These are phyloP conservation scores for Drosophila repleta DNA, from an alignment of 1,140 invertebrate species.

Conservation along the genomic window DNA sequence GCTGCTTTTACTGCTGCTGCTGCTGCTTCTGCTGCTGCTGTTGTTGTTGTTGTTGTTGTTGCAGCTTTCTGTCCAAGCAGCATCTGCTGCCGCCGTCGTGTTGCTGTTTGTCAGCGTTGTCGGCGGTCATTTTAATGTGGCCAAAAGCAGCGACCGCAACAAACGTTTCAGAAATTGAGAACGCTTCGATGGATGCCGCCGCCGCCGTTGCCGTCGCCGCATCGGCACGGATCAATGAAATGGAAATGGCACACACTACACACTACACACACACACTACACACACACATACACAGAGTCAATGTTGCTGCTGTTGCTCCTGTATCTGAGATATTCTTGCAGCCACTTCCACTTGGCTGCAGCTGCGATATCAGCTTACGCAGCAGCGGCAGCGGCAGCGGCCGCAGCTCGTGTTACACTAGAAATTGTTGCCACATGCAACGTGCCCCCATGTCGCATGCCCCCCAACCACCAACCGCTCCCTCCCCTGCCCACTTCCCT, in stretches of 20 bases:
- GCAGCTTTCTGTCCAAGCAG: background rate
- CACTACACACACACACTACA: background rate
- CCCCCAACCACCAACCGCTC: background rate
- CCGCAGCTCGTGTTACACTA: constrained; percentile 49
- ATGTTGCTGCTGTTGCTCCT: constrained; percentile 30
- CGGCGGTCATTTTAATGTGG: constrained; percentile 83
- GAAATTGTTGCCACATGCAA: background rate
- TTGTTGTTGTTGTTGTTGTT: constrained; percentile 2
- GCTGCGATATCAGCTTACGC: constrained; percentile 65
- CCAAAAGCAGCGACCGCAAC: constrained; percentile 74
- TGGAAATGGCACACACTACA: constrained; percentile 63
- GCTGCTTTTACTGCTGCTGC: too few species aligned
- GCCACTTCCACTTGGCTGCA: constrained; percentile 52
- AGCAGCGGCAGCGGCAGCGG: constrained; percentile 15
- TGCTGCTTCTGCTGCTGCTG: too few species aligned
- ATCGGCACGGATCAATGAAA: constrained; percentile 82
- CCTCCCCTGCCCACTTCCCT: background rate
- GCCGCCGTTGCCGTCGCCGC: constrained; percentile 41
- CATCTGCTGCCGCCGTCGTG: constrained; percentile 5
- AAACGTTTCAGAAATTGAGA: constrained; percentile 78
- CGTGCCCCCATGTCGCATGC: background rate
- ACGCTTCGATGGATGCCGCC: constrained; percentile 71
- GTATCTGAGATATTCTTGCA: constrained; percentile 22
- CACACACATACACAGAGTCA: constrained; percentile 7
- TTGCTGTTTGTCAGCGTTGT: constrained; percentile 29